Evolutionary conservation across 37 sponge, comb jelly and placozoan genomes (phyloP), one percentile per base, ranked within the genome.

Genomic region (Bolinopsis microptera): DNA sequence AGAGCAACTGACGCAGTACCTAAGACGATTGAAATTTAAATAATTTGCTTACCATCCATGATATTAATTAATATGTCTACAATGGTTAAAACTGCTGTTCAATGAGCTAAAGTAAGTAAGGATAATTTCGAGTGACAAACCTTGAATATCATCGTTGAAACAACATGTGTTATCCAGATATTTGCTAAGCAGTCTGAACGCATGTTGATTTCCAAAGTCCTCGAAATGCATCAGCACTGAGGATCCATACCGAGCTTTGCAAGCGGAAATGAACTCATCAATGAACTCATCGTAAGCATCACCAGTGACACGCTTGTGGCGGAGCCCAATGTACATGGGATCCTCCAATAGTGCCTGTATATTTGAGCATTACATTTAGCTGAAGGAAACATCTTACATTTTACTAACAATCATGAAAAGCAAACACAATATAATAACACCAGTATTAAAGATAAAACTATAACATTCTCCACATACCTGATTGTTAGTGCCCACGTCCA

Each of bases 401-500:
- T 68, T 18, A 22, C 22, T 22, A 22, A n/a, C n/a, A n/a, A n/a
- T n/a, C n/a, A n/a, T n/a, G n/a, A n/a, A n/a, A n/a, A n/a, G n/a
- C n/a, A n/a, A n/a, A n/a, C n/a, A n/a, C n/a, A n/a, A n/a, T n/a
- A n/a, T n/a, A n/a, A n/a, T n/a, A n/a, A n/a, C n/a, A n/a, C n/a
- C n/a, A n/a, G n/a, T n/a, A n/a, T n/a, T n/a, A n/a, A n/a, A n/a
- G n/a, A n/a, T n/a, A n/a, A n/a, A n/a, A n/a, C n/a, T n/a, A n/a
- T n/a, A n/a, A n/a, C n/a, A n/a, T n/a, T n/a, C 31, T 28, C n/a
- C 75, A 72, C 36, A 0, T 27, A 93, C 93, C 93, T 93, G 38
- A 37, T 93, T 93, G 83, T 93, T 69, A 27, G 93, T 93, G 1
- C 93, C 93, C 13, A 93, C 93, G 33, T 93, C 93, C 16, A 93